These are phyloP conservation scores for Drosophila setifemur DNA, from an alignment of 1,140 invertebrate species.

Conservation along the genomic window DNA sequence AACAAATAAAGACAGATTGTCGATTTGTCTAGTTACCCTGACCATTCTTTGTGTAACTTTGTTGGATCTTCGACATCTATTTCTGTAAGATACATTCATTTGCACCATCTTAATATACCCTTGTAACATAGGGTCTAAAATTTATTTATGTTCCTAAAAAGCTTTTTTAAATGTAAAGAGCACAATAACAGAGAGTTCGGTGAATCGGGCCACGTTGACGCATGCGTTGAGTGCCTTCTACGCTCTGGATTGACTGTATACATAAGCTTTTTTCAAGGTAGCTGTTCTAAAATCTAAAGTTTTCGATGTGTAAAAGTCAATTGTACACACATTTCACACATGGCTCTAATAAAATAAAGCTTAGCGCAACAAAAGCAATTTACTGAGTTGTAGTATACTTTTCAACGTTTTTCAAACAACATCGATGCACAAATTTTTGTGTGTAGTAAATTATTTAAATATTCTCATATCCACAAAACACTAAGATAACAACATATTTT, in stretches of 20 bases:
- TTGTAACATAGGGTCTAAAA: background rate
- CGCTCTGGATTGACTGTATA: constrained; percentile 36
- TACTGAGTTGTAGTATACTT: constrained; percentile 49
- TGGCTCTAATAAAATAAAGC: constrained; percentile 9
- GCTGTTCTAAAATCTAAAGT: constrained; percentile 35
- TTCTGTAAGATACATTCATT: background rate
- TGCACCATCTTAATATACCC: background rate
- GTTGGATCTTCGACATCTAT: too few relatives aligned
- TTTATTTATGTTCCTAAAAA: background rate
- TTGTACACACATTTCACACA: constrained; percentile 1
- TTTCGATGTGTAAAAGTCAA: constrained; percentile 33
- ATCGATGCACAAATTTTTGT: constrained; percentile 1
- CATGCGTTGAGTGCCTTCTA: too few relatives aligned
- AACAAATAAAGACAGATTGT: too few relatives aligned
- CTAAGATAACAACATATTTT: too few relatives aligned
- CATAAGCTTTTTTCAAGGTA: constrained; percentile 22
- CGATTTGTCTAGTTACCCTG: too few relatives aligned
- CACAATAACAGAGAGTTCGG: too few relatives aligned
- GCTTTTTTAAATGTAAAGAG: background rate
- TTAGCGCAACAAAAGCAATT: constrained; percentile 16
- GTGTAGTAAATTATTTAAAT: background rate
- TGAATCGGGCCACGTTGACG: too few relatives aligned
- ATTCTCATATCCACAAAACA: too few relatives aligned
- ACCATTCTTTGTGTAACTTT: too few relatives aligned
- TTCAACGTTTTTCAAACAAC: constrained; percentile 41